Evolutionary conservation across 2,797 vertebrate genomes (phyloP).

Genomic region (Holocentrus rufus): DNA sequence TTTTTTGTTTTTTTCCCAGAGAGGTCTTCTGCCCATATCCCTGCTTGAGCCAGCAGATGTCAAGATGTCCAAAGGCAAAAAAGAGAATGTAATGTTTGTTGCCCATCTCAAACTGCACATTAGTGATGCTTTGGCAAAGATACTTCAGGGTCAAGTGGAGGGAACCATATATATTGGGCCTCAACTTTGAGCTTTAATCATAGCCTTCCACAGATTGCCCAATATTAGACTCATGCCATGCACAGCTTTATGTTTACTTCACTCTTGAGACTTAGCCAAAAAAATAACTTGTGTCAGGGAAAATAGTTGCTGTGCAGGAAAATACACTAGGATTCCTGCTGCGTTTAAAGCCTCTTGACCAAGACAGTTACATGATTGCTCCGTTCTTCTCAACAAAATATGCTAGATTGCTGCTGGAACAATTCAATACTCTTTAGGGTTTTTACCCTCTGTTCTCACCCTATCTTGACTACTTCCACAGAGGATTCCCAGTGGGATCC

Average conservation of each 20-base stretch:
- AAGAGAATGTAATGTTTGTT: conserved; percentile 68
- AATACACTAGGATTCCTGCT: not conserved
- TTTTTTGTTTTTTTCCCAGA: conserved; percentile 73
- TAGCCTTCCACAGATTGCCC: not conserved
- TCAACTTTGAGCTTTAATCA: not conserved
- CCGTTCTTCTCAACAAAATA: not conserved
- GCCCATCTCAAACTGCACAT: not conserved
- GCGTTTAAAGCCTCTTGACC: not conserved
- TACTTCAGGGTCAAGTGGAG: not conserved
- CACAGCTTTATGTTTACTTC: conserved; percentile 18
- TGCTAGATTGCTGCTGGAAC: not conserved
- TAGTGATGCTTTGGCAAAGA: not conserved
- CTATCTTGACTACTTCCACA: conserved; percentile 46
- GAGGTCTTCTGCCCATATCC: conserved; percentile 82
- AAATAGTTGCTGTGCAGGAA: not conserved
- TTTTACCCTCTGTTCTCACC: not conserved
- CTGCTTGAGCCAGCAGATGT: conserved; percentile 80
- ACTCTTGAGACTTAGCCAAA: not conserved
- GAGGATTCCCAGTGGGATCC: conserved; percentile 81
- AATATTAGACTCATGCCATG: conserved; percentile 7
- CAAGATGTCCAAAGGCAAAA: conserved; percentile 79
- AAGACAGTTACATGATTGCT: not conserved
- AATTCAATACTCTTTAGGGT: not conserved
- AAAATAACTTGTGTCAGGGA: not conserved
- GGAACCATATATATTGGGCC: not conserved